A percentile compares a stretch with the other conserved stretches of the same genome.
Evolutionary conservation across 2,797 vertebrate species (phyloP).

Genomic region (Gorsachius magnificus): DNA sequence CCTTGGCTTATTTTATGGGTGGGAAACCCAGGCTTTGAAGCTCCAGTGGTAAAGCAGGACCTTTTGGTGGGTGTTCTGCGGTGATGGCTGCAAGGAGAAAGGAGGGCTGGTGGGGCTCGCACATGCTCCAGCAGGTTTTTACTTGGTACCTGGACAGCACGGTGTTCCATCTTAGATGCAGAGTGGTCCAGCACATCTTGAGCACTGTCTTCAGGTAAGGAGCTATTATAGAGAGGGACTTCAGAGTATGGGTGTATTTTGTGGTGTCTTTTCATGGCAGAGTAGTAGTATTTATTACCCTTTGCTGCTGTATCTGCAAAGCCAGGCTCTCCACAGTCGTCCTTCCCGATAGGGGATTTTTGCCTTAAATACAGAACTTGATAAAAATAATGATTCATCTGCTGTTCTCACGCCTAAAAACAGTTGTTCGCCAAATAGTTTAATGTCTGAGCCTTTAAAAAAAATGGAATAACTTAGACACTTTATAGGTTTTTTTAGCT

Average conservation of each 20-base stretch:
- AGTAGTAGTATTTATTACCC: not conserved
- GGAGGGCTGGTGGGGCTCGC: not conserved
- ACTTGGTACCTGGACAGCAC: not conserved
- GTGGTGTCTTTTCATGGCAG: not conserved
- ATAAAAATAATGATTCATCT: constrained; percentile 40
- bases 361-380: not conserved
- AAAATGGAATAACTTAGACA: not conserved
- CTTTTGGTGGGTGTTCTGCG: not conserved
- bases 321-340: not conserved
- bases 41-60: not conserved
- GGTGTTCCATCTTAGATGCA: not conserved
- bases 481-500: not conserved
- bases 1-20: not conserved
- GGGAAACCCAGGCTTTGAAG: not conserved
- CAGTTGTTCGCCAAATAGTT: not conserved
- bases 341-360: not conserved
- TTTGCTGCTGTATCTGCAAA: not conserved
- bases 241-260: not conserved
- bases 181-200: not conserved
- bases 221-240: not conserved
- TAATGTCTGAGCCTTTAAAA: constrained; percentile 25
- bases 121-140: not conserved
- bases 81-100: not conserved
- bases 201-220: not conserved
- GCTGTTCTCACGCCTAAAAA: not conserved